Percentiles rank a stretch among this genome's conserved stretches.
Conservation (phyloP, 2,797 vertebrate species). For the Etheostoma nigrum region DNA sequence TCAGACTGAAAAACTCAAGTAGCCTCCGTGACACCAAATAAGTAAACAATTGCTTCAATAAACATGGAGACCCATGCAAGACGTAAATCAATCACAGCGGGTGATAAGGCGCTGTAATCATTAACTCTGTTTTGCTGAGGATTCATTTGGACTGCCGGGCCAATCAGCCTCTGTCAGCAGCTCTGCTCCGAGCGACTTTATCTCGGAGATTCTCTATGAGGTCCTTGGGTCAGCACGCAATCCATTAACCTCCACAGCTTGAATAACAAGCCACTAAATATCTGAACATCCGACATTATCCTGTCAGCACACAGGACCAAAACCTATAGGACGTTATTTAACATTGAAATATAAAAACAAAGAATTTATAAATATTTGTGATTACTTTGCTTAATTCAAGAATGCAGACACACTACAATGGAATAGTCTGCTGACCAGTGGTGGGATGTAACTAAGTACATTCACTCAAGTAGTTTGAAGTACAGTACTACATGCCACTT, state of each 20-base stretch:
- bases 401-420: neutral
- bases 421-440: no score
- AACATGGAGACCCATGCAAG: slow-evolving; percentile 87
- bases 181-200: slow-evolving; percentile 70
- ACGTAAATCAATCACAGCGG: slow-evolving; percentile 88
- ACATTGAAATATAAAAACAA: neutral
- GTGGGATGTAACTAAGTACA: no score
- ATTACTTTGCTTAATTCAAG: neutral
- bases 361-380: neutral
- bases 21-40: slow-evolving; percentile 84
- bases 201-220: slow-evolving; percentile 66
- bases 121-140: slow-evolving; percentile 89
- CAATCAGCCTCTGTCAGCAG: slow-evolving; percentile 79
- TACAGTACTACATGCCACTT: no score
- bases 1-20: slow-evolving; percentile 64
- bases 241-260: slow-evolving; percentile 67
- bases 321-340: slow-evolving; percentile 1
- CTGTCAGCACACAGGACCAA: neutral
- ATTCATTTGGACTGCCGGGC: slow-evolving; percentile 78
- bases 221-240: slow-evolving; percentile 62
- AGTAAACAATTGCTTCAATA: slow-evolving; percentile 95
- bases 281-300: slow-evolving; percentile 27
- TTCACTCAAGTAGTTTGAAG: no score
- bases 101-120: slow-evolving; percentile 88
- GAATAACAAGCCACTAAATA: slow-evolving; percentile 55